Evolutionary conservation across 2,888 invertebrate species (phyloP), one percentile per base, ranked within the genome.

Genomic region (Cistogaster globosa): DNA sequence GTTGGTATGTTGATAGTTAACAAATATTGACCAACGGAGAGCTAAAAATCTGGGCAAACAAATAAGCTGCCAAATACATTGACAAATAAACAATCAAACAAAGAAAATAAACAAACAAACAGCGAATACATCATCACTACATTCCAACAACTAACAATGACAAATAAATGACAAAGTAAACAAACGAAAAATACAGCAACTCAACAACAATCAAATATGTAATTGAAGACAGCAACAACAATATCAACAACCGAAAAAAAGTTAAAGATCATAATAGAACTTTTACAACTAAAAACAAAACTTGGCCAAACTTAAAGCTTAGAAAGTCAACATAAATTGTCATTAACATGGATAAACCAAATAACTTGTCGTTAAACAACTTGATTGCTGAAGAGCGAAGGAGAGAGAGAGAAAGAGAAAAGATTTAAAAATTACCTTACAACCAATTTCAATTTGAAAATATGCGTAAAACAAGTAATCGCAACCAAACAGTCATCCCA

Each of bases 21-120:
- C 78, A 81, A 85, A 85, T 85, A 85, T 85, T 85, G 81, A 82
- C 81, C 81, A 65, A 65, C 63, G 38, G 65, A 82, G 85, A 85
- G 77, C 75, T 82, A 82, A 82, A 85, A 85, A 82, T 85, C 85
- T 85, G 75, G 58, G 65, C 74, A 81, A 81, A 81, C 77, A 84
- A 72, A 80, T 53, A 26, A 80, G 53, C 16, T 14, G 69, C 63
- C 80, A 84, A 80, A 80, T 60, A 26, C 72, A 58, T 14, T 32
- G 36, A 20, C 71, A 72, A 48, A 48, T 62, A 53, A 60, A 60
- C 76, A 20, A 16, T 36, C 60, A 68, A 60, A 65, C 11, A 32
- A 72, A 48, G 14, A 53, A 53, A 60, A 60, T 67, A 20, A 16
- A 48, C 53, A 68, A 60, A 65, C 11, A 55, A 42, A 79, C 76